Conservation (phyloP, 2,888 invertebrate species). For the Nymphalis urticae region DNA sequence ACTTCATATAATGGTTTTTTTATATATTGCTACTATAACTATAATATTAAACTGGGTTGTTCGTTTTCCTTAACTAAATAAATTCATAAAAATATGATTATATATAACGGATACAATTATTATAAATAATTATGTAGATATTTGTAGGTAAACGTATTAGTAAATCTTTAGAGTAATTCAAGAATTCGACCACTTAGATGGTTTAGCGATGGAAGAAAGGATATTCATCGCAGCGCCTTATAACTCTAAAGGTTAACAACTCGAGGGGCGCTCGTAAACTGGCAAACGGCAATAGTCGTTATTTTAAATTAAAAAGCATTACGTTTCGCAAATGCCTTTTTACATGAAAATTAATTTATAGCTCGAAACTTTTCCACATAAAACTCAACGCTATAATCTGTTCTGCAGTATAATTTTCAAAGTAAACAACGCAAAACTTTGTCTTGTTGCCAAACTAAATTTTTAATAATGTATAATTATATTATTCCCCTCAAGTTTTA, state of each 20-base stretch:
- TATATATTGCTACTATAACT: too few species aligned
- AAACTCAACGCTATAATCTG: conserved; percentile 7
- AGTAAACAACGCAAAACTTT: conserved; percentile 1
- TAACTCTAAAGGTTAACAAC: conserved; percentile 27
- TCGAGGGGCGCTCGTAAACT: conserved; percentile 23
- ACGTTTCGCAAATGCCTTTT: conserved; percentile 22
- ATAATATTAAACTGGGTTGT: too few species aligned
- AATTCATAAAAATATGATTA: too few species aligned
- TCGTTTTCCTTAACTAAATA: too few species aligned
- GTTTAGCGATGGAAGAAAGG: conserved; percentile 4
- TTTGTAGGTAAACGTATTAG: neutral
- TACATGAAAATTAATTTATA: conserved; percentile 25
- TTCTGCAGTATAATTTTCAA: neutral
- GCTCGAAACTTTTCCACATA: conserved; percentile 12
- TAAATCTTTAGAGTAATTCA: neutral
- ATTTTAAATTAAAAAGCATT: conserved; percentile 31
- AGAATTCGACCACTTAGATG: conserved; percentile 1
- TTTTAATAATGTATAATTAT: neutral
- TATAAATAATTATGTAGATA: too few species aligned
- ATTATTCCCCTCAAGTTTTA: neutral
- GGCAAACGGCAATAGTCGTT: conserved; percentile 24
- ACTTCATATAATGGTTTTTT: too few species aligned
- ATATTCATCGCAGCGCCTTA: conserved; percentile 13
- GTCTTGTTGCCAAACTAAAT: neutral
- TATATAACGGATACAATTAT: too few species aligned